These are phyloP conservation scores for Umimayanthus chanpuru DNA, from an alignment of 92 coral and sea anemone genomes.

Conservation along the genomic window DNA sequence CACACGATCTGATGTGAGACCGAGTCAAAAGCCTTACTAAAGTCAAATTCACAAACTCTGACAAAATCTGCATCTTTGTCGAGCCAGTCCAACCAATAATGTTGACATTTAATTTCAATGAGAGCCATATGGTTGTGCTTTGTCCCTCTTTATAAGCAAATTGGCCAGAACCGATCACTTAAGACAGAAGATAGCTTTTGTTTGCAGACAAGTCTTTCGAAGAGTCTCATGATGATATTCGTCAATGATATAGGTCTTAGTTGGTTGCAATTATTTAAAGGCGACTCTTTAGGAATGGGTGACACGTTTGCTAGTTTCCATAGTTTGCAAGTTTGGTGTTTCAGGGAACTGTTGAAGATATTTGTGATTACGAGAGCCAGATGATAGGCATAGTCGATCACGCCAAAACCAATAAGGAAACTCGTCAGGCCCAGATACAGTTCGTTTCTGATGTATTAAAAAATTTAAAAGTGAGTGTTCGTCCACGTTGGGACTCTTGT, in stretches of 20 bases:
- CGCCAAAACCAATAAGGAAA: conserved; percentile 69
- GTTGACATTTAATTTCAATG: background rate
- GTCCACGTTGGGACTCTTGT: no score
- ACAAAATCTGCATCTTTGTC: background rate
- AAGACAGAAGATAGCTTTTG: conserved; percentile 19
- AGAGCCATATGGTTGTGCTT: conserved; percentile 22
- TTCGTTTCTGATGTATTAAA: no score
- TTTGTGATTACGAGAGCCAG: conserved; percentile 62
- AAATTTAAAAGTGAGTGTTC: no score
- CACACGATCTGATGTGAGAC: no score
- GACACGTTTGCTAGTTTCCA: conserved; percentile 53
- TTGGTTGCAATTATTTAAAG: conserved; percentile 25
- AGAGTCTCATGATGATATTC: conserved; percentile 52
- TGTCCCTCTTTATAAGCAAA: conserved; percentile 20
- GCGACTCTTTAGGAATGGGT: conserved; percentile 52
- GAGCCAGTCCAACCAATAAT: background rate
- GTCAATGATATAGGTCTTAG: conserved; percentile 49
- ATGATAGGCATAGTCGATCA: conserved; percentile 49
- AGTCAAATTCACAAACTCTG: conserved; percentile 27
- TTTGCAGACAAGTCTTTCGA: conserved; percentile 28
- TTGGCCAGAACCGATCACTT: conserved; percentile 20
- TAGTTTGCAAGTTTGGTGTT: conserved; percentile 25
- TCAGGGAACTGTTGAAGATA: conserved; percentile 51
- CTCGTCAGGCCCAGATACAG: conserved; percentile 2
- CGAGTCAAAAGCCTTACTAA: conserved; percentile 39